Evolutionary conservation across 2,888 invertebrate species (phyloP), one percentile per base, ranked within the genome.

Genomic region (Phaonia tiefii): DNA sequence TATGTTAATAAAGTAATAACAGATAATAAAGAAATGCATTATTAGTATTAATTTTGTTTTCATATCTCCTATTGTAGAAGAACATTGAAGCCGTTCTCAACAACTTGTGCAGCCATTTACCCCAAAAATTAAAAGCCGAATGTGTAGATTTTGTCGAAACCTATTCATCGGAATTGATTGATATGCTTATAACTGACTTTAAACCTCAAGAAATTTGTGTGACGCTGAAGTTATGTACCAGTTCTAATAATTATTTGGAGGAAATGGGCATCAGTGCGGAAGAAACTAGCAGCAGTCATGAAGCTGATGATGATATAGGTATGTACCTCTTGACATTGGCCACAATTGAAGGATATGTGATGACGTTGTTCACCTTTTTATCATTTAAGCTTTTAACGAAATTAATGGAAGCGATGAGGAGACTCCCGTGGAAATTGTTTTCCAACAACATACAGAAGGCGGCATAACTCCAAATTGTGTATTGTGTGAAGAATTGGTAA

Each of bases 181-280:
- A 97, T 84, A 94, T 95, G 94, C 88, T 97, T 13, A 90, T 96
- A 1, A 94, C 95, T 15, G 94, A 97, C 87, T 93, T 97, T 85
- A 92, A 93, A 67, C 93, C 95, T 0, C 92, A 94, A 85, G 95
- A 97, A 91, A 93, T 97, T 49, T 97, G 97, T 87, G 93, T 93
- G 0, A 95, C 93, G 85, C 90, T 97, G 75, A 94, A 95, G 86
- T 91, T 96, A 11, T 97, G 97, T 88, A 90, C 92, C 56, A 92
- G 93, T 85, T 87, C 91, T 66, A 85, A 91, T 87, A 88, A 93
- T 89, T 31, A 86, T 90, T 83, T 90, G 54, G 83, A 84, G 0
- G 88, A 89, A 70, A 70, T 88, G 84, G 86, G 86, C 10, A 86
- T 89, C 46, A 85, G 82, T 20, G 73, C 86, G 11, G 80, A 82